These are phyloP conservation scores for Malurus cyaneus DNA, from an alignment of 2,113 vertebrate species.

Conservation along the genomic window DNA sequence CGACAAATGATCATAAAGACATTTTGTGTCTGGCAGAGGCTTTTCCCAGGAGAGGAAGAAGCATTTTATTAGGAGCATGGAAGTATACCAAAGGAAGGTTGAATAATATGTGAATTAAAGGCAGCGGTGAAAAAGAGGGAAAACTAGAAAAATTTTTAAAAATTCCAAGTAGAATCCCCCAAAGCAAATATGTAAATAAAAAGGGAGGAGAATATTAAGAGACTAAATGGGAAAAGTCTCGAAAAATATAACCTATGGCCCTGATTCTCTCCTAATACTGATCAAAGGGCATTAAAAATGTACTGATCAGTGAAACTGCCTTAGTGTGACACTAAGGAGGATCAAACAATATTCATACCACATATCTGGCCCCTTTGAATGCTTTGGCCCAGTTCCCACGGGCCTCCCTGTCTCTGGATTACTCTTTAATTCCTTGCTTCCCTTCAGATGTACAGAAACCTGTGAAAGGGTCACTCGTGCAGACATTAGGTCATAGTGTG, in stretches of 20 bases:
- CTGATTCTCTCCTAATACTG: background rate
- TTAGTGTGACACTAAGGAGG: background rate
- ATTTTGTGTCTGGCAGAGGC: background rate
- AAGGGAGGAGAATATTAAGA: background rate
- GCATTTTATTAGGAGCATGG: background rate
- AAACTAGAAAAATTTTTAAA: background rate
- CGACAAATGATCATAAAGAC: background rate
- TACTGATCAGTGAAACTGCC: background rate
- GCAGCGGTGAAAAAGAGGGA: background rate
- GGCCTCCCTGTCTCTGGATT: conserved; percentile 38
- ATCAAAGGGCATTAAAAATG: background rate
- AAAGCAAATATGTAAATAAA: background rate
- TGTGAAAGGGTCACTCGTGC: conserved; percentile 39
- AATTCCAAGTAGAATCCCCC: background rate
- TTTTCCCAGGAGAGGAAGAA: background rate
- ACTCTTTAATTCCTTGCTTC: conserved; percentile 55
- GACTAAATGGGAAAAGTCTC: background rate
- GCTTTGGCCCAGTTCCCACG: background rate
- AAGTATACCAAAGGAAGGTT: background rate
- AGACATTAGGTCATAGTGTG: conserved; percentile 54
- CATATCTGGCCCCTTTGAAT: background rate
- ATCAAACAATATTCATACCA: background rate
- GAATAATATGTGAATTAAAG: background rate
- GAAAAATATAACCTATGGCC: background rate
- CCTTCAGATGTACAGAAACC: conserved; percentile 52